Evolutionary conservation across 1,140 invertebrate genomes (phyloP), one percentile per base, ranked within the genome.

Genomic region (Trachymyrmex cornetzi): DNA sequence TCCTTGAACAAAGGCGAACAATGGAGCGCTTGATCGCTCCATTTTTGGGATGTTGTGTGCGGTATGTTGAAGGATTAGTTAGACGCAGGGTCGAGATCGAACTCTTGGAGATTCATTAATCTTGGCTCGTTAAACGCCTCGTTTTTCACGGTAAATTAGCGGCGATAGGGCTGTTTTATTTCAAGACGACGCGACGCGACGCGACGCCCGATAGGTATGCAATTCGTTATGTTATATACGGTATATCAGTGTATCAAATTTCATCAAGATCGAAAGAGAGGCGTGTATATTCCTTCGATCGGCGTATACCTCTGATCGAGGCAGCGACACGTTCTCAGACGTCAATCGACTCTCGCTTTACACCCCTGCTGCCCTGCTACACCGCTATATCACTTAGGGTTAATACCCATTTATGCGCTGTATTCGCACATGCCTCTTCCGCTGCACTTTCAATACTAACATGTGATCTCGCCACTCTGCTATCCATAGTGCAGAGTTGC

Each of bases 341-440:
- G 22, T 22, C 66, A 22, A n/a, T 75, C 79, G 86, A 84, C 48
- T 59, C 38, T 79, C 34, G 6, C 30, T 77, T 88, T 48, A 53
- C 53, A 24, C 57, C 24, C 85, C 53, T 7, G 38, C 19, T 34
- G 27, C 24, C 85, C 53, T 7, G 38, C 19, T 34, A 38, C 61
- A 27, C 24, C 30, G 24, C 66, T 71, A 66, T 69, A 84, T 84
- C 69, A 84, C 80, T 84, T 84, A 74, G 80, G 67, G 67, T 59
- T 82, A 74, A 84, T 75, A 84, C 69, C 80, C 80, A 84, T 75
- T 74, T 75, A 75, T 61, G 55, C 55, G 38, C 38, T 3, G 80
- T 55, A 22, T 44, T 84, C 57, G 80, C 67, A 61, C 80, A 48
- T 82, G 80, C 14, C 80, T 84, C 69, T 84, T 84, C 69, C 80